Base-by-base conservation (phyloP, 2,888 invertebrate genomes). In the Hermaeophaga mercurialis region DNA sequence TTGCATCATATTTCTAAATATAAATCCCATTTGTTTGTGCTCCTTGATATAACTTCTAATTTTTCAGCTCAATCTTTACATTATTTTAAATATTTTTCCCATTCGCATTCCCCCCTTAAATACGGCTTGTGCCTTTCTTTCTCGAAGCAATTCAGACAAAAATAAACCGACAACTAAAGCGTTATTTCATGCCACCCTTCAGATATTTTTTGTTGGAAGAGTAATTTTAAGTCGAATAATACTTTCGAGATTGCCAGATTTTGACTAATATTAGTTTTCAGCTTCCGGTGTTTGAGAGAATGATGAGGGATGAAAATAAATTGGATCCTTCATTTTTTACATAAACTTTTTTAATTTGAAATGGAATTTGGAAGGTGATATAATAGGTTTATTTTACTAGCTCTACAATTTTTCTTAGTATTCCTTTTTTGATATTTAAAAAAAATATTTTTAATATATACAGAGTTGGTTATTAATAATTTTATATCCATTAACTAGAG, bases 201-300 rank as follows among this genome's bases (percentile, higher is more conserved):
- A 62, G 66, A 62, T 62, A 62, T 68, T 68, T 70, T 70, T 66
- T 66, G 62, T 63, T 62, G 55, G 47, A 47, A 49, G 64, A 66
- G 70, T 70, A 70, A 71, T 71, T 71, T 71, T 66, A 71, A 70
- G 66, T 71, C 65, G 67, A 71, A 70, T 69, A 70, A 69, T 70
- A 63, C 66, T 62, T 58, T 64, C 56, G 57, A 65, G 63, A 63
- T 63, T 60, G 64, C 60, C 66, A 64, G 65, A 63, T 66, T 66
- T 66, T 64, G 65, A 62, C 64, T 65, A 66, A 66, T 68, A 68
- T 66, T 65, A 66, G 66, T 67, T 65, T 66, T 64, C 58, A 61
- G 64, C 66, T 66, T 65, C 65, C 64, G 65, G 41, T 28, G 28
- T 47, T 59, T 41, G 45, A 34, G 43, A 45, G 55, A 54, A 61